Base-by-base conservation (phyloP, 2,888 invertebrate species). In the Nomada goodeniana region DNA sequence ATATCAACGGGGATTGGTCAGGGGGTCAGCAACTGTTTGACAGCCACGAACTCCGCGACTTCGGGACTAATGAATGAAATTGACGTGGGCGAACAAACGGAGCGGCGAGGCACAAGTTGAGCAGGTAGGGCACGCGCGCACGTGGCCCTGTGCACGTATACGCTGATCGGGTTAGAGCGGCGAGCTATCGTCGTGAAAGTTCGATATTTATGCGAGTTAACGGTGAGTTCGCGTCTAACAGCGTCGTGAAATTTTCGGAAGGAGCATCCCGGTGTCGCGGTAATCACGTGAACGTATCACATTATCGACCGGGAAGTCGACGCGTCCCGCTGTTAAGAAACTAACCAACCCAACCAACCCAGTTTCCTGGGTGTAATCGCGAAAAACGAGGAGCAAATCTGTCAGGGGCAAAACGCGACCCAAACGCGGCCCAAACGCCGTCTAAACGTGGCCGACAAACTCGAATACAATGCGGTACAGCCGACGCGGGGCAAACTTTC, bases 171-270 rank as follows among this genome's bases (percentile, higher is more conserved):
- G 63, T 82, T 82, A 79, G 55, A 63, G 15, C 52, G 26, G 11
- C 50, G 74, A 75, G 74, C 67, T 79, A 61, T 79, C 70, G 50
- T 55, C 55, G 44, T 18, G 61, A 42, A 75, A 71, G 70, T 82
- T 79, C n/a, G 79, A 47, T 79, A 63, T 71, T 82, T 82, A 26
- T 26, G 26, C 2, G 71, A 75, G 82, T 70, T 82, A 75, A 70
- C 61, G 57, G 44, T 13, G 59, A 74, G 55, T 71, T 65, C 4
- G 0, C 42, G 71, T 26, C 20, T 47, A 76, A 80, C 64, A 26
- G 18, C 36, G 50, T 68, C 26, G 59, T 15, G 47, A 13, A 72
- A 77, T 68, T 69, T 64, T 65, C 29, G 36, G 13, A 4, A 0
- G 44, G 53, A 26, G 26, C 29, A 20, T 42, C 11, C 15, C 11